These are phyloP conservation scores for Sterrhoptilus dennistouni DNA, from an alignment of 2,113 vertebrate species.

Conservation along the genomic window DNA sequence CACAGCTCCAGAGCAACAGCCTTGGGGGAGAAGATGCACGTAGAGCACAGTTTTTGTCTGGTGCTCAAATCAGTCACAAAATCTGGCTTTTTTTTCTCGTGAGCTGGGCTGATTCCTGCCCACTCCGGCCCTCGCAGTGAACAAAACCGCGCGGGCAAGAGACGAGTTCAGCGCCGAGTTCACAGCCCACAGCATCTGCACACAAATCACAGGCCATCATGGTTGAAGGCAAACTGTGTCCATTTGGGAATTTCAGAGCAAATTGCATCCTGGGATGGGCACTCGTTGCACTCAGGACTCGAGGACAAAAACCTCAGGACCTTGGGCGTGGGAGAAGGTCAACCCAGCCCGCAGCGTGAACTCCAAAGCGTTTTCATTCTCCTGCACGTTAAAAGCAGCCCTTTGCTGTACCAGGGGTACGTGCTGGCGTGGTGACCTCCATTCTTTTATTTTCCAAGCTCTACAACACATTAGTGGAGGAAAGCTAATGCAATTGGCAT, in stretches of 20 bases:
- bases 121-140: background rate
- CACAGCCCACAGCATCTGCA: conserved; percentile 7
- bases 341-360: conserved; percentile 8
- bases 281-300: background rate
- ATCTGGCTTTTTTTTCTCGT: background rate
- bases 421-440: conserved; percentile 60
- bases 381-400: conserved; percentile 39
- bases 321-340: conserved; percentile 37
- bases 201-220: background rate
- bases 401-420: conserved; percentile 27
- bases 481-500: conserved; percentile 71
- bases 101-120: background rate
- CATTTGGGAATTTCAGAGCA: conserved; percentile 50
- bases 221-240: conserved; percentile 40
- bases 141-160: background rate
- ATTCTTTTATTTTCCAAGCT: conserved; percentile 69
- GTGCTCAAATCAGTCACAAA: background rate
- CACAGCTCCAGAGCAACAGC: background rate
- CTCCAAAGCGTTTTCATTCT: conserved; percentile 44
- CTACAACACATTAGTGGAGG: conserved; percentile 58
- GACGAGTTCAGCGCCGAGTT: background rate
- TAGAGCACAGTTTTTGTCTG: background rate
- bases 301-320: conserved; percentile 20
- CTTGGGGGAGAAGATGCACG: background rate
- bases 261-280: conserved; percentile 44